Evolutionary conservation across 1,140 invertebrate genomes (phyloP).

Genomic region (Hyles vespertilio): DNA sequence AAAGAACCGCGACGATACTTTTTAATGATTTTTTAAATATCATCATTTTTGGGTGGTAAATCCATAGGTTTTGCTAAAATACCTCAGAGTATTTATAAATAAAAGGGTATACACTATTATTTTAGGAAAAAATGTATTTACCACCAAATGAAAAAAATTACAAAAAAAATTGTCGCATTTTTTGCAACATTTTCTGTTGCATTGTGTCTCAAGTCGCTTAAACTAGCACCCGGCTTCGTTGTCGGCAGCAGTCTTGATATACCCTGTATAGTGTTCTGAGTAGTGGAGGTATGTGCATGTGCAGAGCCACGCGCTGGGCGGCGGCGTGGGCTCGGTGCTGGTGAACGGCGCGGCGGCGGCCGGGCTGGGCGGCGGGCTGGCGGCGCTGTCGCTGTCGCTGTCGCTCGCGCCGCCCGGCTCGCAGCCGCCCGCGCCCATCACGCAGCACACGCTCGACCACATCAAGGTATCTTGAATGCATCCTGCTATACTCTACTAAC

Average conservation of each 20-base stretch:
- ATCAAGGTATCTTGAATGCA: conserved; percentile 80
- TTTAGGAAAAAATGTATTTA: no score
- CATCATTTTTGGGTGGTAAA: no score
- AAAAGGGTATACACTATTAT: no score
- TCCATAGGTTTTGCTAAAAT: no score
- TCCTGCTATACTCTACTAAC: background rate
- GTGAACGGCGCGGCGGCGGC: conserved; percentile 78
- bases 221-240: no score
- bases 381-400: conserved; percentile 85
- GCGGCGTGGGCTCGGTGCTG: conserved; percentile 44
- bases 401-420: conserved; percentile 87
- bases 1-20: no score
- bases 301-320: conserved; percentile 45
- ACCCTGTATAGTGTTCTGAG: background rate
- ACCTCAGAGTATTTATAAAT: no score
- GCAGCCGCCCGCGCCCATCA: conserved; percentile 82
- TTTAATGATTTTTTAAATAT: no score
- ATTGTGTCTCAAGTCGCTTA: no score
- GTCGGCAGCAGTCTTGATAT: background rate
- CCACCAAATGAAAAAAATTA: no score
- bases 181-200: no score
- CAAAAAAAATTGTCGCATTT: no score
- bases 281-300: background rate
- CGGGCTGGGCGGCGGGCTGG: conserved; percentile 70
- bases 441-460: conserved; percentile 88